These are phyloP conservation scores for Garra rufa DNA, from an alignment of 2,113 vertebrate species.

Conservation along the genomic window DNA sequence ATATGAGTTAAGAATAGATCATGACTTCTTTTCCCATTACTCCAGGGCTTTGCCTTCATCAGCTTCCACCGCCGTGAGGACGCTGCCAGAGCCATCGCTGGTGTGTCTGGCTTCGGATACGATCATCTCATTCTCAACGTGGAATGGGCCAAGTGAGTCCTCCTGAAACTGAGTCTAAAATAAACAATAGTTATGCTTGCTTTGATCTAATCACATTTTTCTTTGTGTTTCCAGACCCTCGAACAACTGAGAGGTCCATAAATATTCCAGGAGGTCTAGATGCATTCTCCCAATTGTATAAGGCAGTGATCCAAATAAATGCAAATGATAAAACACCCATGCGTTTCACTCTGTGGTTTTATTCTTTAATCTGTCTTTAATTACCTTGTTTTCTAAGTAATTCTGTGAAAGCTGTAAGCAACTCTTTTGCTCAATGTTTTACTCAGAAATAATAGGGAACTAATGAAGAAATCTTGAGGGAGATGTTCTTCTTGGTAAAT, in stretches of 20 bases:
- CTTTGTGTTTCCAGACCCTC: conserved; percentile 73
- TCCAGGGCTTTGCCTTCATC: conserved; percentile 95
- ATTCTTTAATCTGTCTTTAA: neutral
- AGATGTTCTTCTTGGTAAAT: neutral
- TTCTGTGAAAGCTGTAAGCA: neutral
- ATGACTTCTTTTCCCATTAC: neutral
- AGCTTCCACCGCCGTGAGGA: conserved; percentile 97
- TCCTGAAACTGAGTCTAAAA: neutral
- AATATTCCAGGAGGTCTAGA: conserved; percentile 56
- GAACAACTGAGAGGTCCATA: conserved; percentile 73
- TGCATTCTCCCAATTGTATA: conserved; percentile 48
- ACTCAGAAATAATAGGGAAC: neutral
- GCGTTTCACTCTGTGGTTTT: neutral
- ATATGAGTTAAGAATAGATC: no score
- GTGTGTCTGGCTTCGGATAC: conserved; percentile 94
- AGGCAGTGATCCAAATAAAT: conserved; percentile 69
- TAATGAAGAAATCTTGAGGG: neutral
- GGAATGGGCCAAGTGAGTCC: conserved; percentile 95
- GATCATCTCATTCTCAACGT: conserved; percentile 97
- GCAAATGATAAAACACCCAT: conserved; percentile 13
- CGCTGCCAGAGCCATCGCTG: conserved; percentile 88
- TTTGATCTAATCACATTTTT: neutral
- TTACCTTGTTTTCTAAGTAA: neutral
- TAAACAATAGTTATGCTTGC: neutral
- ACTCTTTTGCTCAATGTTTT: neutral